Evolutionary conservation across 2,113 vertebrate species (phyloP), one percentile per base, ranked within the genome.

Genomic region (Oxyura jamaicensis): DNA sequence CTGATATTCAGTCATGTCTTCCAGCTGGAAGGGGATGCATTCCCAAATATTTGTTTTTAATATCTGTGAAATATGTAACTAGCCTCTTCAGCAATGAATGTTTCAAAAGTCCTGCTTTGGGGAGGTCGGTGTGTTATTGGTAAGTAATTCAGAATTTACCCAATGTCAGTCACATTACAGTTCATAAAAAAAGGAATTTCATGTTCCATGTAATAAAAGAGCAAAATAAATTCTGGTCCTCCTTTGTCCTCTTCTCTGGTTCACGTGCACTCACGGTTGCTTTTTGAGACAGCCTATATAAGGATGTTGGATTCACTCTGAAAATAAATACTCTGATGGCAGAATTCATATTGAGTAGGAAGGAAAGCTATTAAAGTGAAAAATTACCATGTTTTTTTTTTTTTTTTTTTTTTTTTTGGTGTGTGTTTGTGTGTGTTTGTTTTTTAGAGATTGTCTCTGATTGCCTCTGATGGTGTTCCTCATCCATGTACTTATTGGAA

Each of bases 121-220:
- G 36, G 90, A 90, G 73, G 41, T 84, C 95, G 66, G 39, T 84
- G 16, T 78, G 41, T 90, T 97, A 53, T 46, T 80, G 76, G 63
- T 86, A 71, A 93, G 42, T n/a, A 73, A 91, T 72, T 96, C 67
- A 82, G 83, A 91, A 20, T 91, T 97, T 96, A 93, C 80, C 96
- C 89, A 36, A 87, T 93, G 95, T 95, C 80, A 93, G 85, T 96
- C 85, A 82, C 72, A 71, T 91, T 96, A 92, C 80, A 93, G 68
- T 96, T 96, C 85, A 89, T 94, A 82, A 96, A 81, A 89, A 29
- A 29, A 8, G 17, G 36, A 8, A 41, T 95, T 96, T 94, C 93
- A 97, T 87, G 93, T 96, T 95, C 91, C 29, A 71, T 85, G 56
- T 36, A 52, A 68, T 91, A 85, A 91, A 85, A 91, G 91, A 95